phyloP scores from a whole-genome alignment of 2,888 invertebrate genomes.

The Sipunculus nudus region DNA sequence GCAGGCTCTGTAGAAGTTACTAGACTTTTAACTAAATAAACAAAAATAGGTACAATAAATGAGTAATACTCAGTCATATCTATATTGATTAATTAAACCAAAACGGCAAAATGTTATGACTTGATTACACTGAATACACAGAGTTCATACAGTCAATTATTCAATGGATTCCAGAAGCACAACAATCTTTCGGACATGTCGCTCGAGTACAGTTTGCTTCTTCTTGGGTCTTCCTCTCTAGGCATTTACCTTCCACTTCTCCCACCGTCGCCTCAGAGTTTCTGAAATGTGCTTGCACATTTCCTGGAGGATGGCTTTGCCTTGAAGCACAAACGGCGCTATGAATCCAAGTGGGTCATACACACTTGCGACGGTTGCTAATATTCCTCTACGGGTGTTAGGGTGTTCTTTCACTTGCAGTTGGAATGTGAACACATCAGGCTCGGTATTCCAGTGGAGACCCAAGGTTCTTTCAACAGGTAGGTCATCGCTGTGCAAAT shows the following conservation, averaged over 20 bases:
- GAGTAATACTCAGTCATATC: slow-evolving; percentile 38
- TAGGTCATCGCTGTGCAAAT: slow-evolving; percentile 19
- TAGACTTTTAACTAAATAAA: too few relatives aligned
- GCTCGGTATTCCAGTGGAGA: slow-evolving; percentile 20
- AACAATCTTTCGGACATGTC: too few relatives aligned
- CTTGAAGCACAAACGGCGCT: slow-evolving; percentile 32
- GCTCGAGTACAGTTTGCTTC: too few relatives aligned
- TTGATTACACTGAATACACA: too few relatives aligned
- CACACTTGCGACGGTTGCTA: slow-evolving; percentile 36
- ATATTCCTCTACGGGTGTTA: slow-evolving; percentile 28
- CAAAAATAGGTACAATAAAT: slow-evolving; percentile 43
- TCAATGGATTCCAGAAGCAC: too few relatives aligned
- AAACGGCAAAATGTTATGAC: too few relatives aligned
- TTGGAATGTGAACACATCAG: slow-evolving; percentile 14
- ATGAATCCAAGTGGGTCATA: slow-evolving; percentile 44
- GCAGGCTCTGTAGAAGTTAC: too few relatives aligned
- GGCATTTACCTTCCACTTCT: background rate
- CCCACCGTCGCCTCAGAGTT: background rate
- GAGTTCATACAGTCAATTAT: too few relatives aligned
- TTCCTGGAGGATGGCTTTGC: slow-evolving; percentile 36
- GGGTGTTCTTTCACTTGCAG: slow-evolving; percentile 19
- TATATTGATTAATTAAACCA: slow-evolving; percentile 13
- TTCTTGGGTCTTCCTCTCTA: slow-evolving; percentile 11
- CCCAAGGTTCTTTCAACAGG: slow-evolving; percentile 22
- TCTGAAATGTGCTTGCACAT: slow-evolving; percentile 30